Base-by-base conservation (phyloP, 2,888 invertebrate species). In the Diadromus collaris region DNA sequence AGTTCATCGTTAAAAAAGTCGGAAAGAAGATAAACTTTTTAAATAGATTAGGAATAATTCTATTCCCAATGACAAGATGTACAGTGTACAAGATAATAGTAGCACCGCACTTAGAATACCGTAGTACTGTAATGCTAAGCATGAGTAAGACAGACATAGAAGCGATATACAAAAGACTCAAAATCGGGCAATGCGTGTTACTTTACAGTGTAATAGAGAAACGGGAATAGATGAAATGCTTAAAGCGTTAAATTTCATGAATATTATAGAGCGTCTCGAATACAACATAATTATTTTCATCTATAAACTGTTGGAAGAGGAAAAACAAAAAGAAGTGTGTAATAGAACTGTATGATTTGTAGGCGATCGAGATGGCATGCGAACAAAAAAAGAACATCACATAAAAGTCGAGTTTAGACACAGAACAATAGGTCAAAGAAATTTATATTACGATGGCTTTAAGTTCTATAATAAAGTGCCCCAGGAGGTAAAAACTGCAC, bases 21-120 rank as follows among this genome's bases (percentile, higher is more conserved):
- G 41, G 41, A 29, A 68, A 41, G 34, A 51, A 51, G 16, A 54
- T 7, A 27, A 46, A 29, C 46, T 51, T 5, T 46, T 10, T 41
- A 41, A 41, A 41, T 41, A 10, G 41, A 1, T 41, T 41, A 16
- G 41, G 41, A 5, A 1, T 10, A 3, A 13, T 41, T 16, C 41
- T 41, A 6, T 9, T 2, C 1, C 41, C 41, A 9, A 9, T 41
- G 10, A 41, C 41, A 3, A 41, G 41, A 41, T 41, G 41, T 41
- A 41, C 41, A 13, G 16, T 41, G 1, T 41, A 6, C 60, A 56
- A 70, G n/a, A 21, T 38, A 4, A 73, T 73, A 38, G 24, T 73
- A 21, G 63, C 73, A 2, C 73, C 73, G 0, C 64, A 73, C 19
- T 21, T 73, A 24, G 64, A 64, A 21, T 73, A 73, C 9, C 65